Evolutionary conservation across 2,888 invertebrate species (phyloP), one percentile per base, ranked within the genome.

Genomic region (Epiblema foenella): DNA sequence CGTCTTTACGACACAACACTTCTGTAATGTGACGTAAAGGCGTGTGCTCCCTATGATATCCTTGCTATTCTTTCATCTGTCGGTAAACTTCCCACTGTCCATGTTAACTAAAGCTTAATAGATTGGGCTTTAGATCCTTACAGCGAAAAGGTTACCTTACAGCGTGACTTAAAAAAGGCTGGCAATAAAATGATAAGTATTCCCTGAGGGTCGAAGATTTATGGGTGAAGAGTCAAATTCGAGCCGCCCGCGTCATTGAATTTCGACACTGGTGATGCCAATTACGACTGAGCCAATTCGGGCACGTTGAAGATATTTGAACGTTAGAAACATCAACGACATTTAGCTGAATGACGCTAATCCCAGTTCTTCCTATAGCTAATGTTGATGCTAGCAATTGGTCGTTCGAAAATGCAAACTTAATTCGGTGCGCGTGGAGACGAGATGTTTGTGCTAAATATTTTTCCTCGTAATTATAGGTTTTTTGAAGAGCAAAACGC

Each of bases 401-500:
- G 42, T 62, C 66, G 70, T 60, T 54, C 65, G 29, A 18, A 71
- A 67, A 49, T 62, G 60, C 54, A 60, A 65, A 37, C 66, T 66
- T 67, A n/a, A 67, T 60, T 60, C 57, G 57, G 71, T 42, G 20
- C 37, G 39, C 24, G 24, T 51, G 5, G 3, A 18, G 54, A 42
- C 10, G 33, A 18, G 15, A 37, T 11, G 37, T 20, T 24, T 29
- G 8, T 54, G 29, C 2, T 66, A 64, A 75, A 75, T 72, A 95
- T 95, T 81, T 95, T 95, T 85, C 94, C 69, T 96, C 78, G 94
- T 77, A 76, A 75, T 80, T 77, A 94, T 96, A 95, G 97, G 97
- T 89, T 98, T 98, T 94, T 95, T 98, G 86, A 98, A 98, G 94
- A 96, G 98, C 83, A 97, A 98, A 93, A 96, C 97, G 80, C 96